Evolutionary conservation across 2,797 vertebrate species (phyloP).

Genomic region (Tauraco hartlaubi): DNA sequence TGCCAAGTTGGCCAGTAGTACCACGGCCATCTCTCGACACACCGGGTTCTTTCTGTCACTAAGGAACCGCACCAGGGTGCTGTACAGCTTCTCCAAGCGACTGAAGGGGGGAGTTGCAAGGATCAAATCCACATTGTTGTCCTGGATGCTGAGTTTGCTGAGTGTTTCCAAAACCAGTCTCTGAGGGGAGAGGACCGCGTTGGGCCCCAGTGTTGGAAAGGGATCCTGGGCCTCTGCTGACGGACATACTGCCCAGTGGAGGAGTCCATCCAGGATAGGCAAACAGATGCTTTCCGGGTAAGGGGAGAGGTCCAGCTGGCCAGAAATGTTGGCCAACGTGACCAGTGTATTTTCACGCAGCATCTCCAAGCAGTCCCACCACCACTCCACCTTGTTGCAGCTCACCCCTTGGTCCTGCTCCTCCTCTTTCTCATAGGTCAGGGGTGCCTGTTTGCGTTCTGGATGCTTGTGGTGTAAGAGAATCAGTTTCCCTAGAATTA

Average conservation of each 20-base stretch:
- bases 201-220: constrained; percentile 94
- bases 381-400: constrained; percentile 97
- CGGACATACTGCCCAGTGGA: constrained; percentile 98
- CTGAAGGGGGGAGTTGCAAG: constrained; percentile 96
- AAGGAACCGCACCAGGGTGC: constrained; percentile 96
- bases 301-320: constrained; percentile 96
- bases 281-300: constrained; percentile 98
- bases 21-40: constrained; percentile 99
- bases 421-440: constrained; percentile 97
- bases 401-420: constrained; percentile 93
- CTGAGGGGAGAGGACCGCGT: constrained; percentile 96
- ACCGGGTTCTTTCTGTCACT: constrained; percentile 97
- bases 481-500: constrained; percentile 94
- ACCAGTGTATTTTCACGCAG: constrained; percentile 97
- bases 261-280: constrained; percentile 96
- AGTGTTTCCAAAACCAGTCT: constrained; percentile 98
- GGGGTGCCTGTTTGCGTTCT: constrained; percentile 94
- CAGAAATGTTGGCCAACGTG: constrained; percentile 97
- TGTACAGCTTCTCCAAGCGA: constrained; percentile 96
- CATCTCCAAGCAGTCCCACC: constrained; percentile 99
- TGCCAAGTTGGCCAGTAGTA: constrained; percentile 97
- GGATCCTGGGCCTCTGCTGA: constrained; percentile 99
- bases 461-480: constrained; percentile 97
- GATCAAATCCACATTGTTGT: constrained; percentile 99
- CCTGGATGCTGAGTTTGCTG: constrained; percentile 99